Conservation (phyloP, 2,113 vertebrate species). For the Nematolebias whitei region DNA sequence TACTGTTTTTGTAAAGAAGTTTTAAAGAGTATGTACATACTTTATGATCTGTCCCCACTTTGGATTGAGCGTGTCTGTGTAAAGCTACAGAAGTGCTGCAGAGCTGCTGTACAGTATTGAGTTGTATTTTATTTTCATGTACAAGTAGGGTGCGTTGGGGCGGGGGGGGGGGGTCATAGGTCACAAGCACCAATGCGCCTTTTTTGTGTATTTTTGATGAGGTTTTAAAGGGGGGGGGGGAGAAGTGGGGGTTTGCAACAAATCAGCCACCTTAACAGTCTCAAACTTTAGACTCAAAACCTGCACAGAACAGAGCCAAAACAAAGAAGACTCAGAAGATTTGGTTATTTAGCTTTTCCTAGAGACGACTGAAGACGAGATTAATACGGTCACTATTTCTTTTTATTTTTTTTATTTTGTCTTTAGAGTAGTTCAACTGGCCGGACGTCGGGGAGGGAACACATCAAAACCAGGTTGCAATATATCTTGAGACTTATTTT, state of each 20-base stretch:
- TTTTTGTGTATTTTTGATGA: conserved; percentile 74
- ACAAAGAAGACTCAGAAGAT: conserved; percentile 30
- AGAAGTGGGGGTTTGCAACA: conserved; percentile 40
- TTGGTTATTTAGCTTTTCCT: conserved; percentile 75
- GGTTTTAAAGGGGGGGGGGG: conserved; percentile 44
- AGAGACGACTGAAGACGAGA: conserved; percentile 68
- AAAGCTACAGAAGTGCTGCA: conserved; percentile 59
- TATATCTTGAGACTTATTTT: conserved; percentile 85
- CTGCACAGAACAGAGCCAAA: conserved; percentile 30
- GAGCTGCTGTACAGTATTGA: conserved; percentile 77
- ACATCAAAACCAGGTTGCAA: conserved; percentile 79
- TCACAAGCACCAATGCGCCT: conserved; percentile 80
- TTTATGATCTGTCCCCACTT: conserved; percentile 47
- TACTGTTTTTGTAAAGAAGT: conserved; percentile 74
- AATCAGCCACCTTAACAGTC: conserved; percentile 60
- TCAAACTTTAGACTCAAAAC: conserved; percentile 37
- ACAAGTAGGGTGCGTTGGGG: conserved; percentile 64
- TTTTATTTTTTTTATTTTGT: conserved; percentile 59
- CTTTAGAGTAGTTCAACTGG: conserved; percentile 62
- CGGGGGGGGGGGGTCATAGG: conserved; percentile 56
- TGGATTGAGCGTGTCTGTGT: conserved; percentile 70
- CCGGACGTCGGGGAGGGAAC: conserved; percentile 50
- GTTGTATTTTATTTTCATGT: conserved; percentile 50
- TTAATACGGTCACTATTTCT: conserved; percentile 74
- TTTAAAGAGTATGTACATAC: conserved; percentile 70